A percentile compares a stretch with the other conserved stretches of the same genome.
These are phyloP conservation scores for Enoplosus armatus DNA, from an alignment of 2,797 vertebrate genomes.

Conservation along the genomic window DNA sequence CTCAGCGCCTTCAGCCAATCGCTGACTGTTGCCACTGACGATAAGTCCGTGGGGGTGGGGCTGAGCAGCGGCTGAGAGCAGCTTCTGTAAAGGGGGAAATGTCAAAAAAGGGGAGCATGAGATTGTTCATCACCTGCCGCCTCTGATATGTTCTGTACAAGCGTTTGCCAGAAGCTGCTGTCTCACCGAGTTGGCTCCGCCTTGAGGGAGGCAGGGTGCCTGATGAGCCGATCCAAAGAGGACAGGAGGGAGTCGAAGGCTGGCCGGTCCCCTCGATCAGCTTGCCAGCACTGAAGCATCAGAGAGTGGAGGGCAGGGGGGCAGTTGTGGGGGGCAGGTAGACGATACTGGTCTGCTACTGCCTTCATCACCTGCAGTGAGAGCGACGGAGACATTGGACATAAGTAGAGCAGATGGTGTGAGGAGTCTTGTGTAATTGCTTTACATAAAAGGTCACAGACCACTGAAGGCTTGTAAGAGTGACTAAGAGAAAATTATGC, in stretches of 20 bases:
- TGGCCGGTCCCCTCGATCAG: conserved; percentile 88
- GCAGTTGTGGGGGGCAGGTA: conserved; percentile 94
- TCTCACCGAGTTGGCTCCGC: conserved; percentile 84
- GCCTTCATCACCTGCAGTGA: conserved; percentile 94
- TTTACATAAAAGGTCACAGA: conserved; percentile 63
- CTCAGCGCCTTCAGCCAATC: conserved; percentile 95
- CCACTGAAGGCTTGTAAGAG: conserved; percentile 28
- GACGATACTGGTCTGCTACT: conserved; percentile 93
- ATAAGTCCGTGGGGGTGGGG: conserved; percentile 86
- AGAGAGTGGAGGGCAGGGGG: conserved; percentile 94
- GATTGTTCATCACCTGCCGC: conserved; percentile 24
- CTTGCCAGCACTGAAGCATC: conserved; percentile 97
- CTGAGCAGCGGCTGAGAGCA: conserved; percentile 87
- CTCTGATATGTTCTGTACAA: conserved; percentile 11
- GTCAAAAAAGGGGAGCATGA: conserved; percentile 32
- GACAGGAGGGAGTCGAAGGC: conserved; percentile 93
- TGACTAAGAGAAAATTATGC: conserved; percentile 53
- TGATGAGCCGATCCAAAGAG: conserved; percentile 86
- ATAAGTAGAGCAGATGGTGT: conserved; percentile 35
- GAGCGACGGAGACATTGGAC: conserved; percentile 9
- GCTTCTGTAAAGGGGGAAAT: conserved; percentile 69
- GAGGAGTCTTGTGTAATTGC: conserved; percentile 36
- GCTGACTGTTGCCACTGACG: conserved; percentile 84
- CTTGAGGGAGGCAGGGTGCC: conserved; percentile 87
- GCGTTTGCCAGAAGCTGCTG: conserved; percentile 6